phyloP scores from a whole-genome alignment of 2,888 invertebrate genomes.

The Acanthosepion lycidas region DNA sequence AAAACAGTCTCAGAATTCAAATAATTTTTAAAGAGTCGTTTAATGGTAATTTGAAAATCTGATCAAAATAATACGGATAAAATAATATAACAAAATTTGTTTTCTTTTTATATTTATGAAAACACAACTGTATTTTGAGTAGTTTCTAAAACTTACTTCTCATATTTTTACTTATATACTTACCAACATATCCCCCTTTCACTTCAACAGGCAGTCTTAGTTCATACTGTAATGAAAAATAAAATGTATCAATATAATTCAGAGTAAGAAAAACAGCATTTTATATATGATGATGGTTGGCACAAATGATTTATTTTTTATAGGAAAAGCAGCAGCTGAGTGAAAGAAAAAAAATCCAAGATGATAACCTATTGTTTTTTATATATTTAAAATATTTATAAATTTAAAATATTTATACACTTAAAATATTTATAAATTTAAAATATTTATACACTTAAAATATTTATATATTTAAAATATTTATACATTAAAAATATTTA shows the following conservation, averaged over 20 bases:
- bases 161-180: slow-evolving; percentile 67
- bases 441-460: neutral
- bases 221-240: slow-evolving; percentile 81
- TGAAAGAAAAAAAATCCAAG: neutral
- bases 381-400: neutral
- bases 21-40: too few species aligned
- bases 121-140: too few species aligned
- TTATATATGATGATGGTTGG: neutral
- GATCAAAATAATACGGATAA: too few species aligned
- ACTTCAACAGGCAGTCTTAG: slow-evolving; percentile 87
- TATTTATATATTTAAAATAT: too few species aligned
- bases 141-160: too few species aligned
- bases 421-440: too few species aligned
- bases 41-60: too few species aligned
- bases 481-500: too few species aligned
- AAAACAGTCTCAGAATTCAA: too few species aligned
- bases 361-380: neutral
- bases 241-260: slow-evolving; percentile 17
- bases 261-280: neutral
- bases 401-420: neutral
- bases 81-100: too few species aligned
- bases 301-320: neutral
- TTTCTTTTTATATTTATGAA: too few species aligned
- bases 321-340: neutral
- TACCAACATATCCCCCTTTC: slow-evolving; percentile 86